Evolutionary conservation across 2,797 vertebrate genomes (phyloP).

Genomic region (Parauchenoglanis punctatus): DNA sequence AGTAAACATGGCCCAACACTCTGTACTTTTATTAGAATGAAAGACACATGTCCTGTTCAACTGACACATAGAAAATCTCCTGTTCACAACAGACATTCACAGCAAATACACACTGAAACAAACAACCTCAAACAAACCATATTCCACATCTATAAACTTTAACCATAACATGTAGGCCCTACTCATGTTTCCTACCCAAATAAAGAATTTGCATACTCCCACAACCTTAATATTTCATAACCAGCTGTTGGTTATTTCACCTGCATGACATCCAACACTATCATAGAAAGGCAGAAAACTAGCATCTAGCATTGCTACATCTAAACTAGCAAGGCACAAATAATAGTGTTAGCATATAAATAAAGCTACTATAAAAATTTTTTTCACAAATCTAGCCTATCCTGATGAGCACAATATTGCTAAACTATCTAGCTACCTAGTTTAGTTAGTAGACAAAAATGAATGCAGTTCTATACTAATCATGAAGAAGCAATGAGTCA

Average conservation of each 20-base stretch:
- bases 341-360: background rate
- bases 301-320: background rate
- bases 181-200: background rate
- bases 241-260: background rate
- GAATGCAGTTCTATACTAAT: background rate
- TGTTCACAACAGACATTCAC: background rate
- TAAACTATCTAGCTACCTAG: too few relatives aligned
- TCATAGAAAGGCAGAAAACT: background rate
- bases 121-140: background rate
- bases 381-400: background rate
- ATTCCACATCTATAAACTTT: background rate
- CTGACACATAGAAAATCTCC: constrained; percentile 3
- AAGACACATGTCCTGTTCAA: constrained; percentile 1
- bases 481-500: background rate
- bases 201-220: background rate
- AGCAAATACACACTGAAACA: background rate
- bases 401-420: background rate
- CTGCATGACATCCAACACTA: background rate
- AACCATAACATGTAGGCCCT: background rate
- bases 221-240: background rate
- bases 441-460: background rate
- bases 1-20: background rate
- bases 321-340: background rate
- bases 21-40: constrained; percentile 33
- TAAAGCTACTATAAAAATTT: background rate